Percentiles rank a stretch among this genome's conserved stretches.
Conservation (phyloP, 2,113 vertebrate species). For the Lasiurus cinereus region DNA sequence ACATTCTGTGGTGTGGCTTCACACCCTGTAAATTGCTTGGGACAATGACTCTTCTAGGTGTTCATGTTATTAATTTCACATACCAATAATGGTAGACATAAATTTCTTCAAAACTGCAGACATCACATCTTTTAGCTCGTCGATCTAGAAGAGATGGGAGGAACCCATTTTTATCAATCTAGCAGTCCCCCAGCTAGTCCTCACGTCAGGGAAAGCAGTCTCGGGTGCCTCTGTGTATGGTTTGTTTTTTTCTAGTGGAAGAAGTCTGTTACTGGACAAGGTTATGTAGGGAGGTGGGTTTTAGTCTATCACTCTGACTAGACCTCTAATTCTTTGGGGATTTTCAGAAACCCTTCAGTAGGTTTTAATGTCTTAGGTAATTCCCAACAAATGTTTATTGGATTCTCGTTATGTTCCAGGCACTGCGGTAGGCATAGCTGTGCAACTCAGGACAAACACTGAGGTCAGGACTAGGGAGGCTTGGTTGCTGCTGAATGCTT, state of each 20-base stretch:
- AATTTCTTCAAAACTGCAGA: not conserved
- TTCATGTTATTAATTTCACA: not conserved
- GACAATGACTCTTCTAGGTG: not conserved
- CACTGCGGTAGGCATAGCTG: not conserved
- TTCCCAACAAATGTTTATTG: not conserved
- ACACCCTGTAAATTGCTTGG: not conserved
- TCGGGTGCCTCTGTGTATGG: not conserved
- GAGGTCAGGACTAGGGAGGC: not conserved
- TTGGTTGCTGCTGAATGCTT: not conserved
- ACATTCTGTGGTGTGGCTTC: not conserved
- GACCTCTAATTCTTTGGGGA: not conserved
- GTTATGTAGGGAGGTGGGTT: not conserved
- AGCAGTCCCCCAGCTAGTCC: not conserved
- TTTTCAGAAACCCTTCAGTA: not conserved
- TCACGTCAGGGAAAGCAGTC: not conserved
- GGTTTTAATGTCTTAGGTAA: not conserved
- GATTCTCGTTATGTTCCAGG: not conserved
- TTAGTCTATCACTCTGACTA: not conserved
- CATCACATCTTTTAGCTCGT: not conserved
- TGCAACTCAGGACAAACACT: not conserved
- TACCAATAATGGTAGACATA: not conserved
- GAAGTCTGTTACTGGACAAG: not conserved
- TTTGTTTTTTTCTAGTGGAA: not conserved
- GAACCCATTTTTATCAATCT: not conserved
- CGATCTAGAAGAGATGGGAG: conserved; percentile 48